These are phyloP conservation scores for Sebastes cheni DNA, from an alignment of 2,797 vertebrate species.

Conservation along the genomic window DNA sequence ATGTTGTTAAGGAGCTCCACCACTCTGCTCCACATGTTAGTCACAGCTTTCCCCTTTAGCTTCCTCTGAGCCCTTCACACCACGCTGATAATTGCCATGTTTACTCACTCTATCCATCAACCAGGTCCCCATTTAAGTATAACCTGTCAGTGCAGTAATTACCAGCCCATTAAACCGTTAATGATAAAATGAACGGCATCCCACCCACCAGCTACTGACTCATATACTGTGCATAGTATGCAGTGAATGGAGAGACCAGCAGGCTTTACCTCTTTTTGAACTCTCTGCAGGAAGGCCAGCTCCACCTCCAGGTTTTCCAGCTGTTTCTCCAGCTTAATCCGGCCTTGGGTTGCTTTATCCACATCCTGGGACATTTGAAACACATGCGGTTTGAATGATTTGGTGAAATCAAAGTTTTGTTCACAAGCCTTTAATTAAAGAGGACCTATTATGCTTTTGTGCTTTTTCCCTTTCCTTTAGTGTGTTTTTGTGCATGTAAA, in stretches of 20 bases:
- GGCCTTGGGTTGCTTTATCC: conserved; percentile 68
- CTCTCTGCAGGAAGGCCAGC: conserved; percentile 79
- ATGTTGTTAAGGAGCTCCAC: not conserved
- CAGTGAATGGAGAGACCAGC: not conserved
- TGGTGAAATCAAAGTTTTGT: not conserved
- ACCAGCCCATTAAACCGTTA: conserved; percentile 26
- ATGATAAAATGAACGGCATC: conserved; percentile 32
- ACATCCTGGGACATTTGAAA: conserved; percentile 66
- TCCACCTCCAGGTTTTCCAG: conserved; percentile 80
- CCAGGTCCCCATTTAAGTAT: not conserved
- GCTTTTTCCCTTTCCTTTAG: no score
- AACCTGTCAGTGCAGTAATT: conserved; percentile 28
- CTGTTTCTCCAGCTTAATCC: conserved; percentile 78
- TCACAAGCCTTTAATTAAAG: not conserved
- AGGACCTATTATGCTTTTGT: no score
- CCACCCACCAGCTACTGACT: not conserved
- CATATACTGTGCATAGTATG: not conserved
- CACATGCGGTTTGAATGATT: not conserved
- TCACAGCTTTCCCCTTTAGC: not conserved
- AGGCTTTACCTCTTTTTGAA: conserved; percentile 72
- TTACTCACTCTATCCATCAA: conserved; percentile 16
- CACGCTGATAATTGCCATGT: conserved; percentile 18
- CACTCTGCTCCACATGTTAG: not conserved
- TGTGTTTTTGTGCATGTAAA: no score
- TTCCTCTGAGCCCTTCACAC: conserved; percentile 21